phyloP scores from a whole-genome alignment of 2,888 invertebrate species.

The Microctonus hyperodae region DNA sequence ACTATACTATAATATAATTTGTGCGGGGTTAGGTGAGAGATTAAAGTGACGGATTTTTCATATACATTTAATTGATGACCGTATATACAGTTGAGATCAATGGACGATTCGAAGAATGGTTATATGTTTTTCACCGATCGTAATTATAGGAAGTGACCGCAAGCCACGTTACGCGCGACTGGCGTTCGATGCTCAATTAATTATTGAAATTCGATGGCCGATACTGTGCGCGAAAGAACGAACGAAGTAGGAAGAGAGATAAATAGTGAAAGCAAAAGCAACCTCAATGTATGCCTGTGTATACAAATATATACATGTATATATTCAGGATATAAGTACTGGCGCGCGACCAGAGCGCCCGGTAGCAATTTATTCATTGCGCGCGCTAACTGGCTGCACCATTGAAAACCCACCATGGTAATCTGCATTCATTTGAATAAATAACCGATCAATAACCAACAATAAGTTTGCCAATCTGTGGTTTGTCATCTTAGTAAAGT shows the following conservation, averaged over 20 bases:
- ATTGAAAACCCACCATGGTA: constrained; percentile 61
- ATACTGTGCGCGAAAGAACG: constrained; percentile 25
- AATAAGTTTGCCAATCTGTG: constrained; percentile 60
- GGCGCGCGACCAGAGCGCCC: constrained; percentile 47
- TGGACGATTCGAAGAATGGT: constrained; percentile 21
- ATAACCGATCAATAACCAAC: constrained; percentile 63
- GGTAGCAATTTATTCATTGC: constrained; percentile 64
- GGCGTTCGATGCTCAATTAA: constrained; percentile 37
- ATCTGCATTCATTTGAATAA: constrained; percentile 64
- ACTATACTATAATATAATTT: too few relatives aligned
- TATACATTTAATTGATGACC: neutral
- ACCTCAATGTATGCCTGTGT: neutral
- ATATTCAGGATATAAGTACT: constrained; percentile 28
- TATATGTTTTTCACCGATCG: constrained; percentile 28
- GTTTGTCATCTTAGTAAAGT: constrained; percentile 60
- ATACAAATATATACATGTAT: constrained; percentile 10
- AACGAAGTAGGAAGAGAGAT: constrained; percentile 17
- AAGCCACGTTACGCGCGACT: constrained; percentile 18
- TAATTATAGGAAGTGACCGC: constrained; percentile 39
- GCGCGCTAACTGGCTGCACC: constrained; percentile 59
- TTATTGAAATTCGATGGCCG: constrained; percentile 42
- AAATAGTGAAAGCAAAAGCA: constrained; percentile 8
- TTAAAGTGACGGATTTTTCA: too few relatives aligned
- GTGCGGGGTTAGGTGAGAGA: too few relatives aligned
- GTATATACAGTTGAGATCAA: neutral